Conservation (phyloP, 2,113 vertebrate genomes). For the Tiliqua scincoides region DNA sequence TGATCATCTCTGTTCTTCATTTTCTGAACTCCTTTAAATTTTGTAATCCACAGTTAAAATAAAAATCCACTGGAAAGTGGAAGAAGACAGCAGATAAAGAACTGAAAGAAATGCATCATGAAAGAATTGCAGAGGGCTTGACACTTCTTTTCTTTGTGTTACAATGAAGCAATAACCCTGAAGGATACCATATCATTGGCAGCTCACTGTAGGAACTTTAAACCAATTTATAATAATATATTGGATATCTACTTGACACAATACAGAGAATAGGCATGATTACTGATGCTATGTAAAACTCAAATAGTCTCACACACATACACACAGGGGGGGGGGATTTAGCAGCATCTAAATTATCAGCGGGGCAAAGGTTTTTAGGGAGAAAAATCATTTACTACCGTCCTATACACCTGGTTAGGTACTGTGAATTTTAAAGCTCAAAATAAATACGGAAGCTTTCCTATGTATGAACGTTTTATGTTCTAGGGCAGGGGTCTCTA, state of each 20-base stretch:
- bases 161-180: conserved; percentile 24
- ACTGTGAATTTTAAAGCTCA: neutral
- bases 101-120: neutral
- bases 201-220: conserved; percentile 14
- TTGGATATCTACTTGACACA: neutral
- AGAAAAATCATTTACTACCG: neutral
- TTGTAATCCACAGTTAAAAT: conserved; percentile 7
- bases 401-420: neutral
- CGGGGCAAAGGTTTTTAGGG: neutral
- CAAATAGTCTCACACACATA: neutral
- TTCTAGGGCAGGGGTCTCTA: no score
- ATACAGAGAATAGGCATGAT: conserved; percentile 2
- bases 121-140: conserved; percentile 12
- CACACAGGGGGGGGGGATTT: neutral
- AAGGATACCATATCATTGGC: conserved; percentile 18
- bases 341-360: neutral
- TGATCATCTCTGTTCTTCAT: neutral
- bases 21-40: neutral
- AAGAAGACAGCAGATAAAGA: conserved; percentile 15
- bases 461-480: no score
- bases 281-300: neutral
- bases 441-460: no score
- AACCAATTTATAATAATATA: conserved; percentile 11
- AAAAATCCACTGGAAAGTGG: conserved; percentile 15
- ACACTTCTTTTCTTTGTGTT: conserved; percentile 17